phyloP scores from a whole-genome alignment of 2,113 vertebrate genomes.

The Pteruthius melanotis region DNA sequence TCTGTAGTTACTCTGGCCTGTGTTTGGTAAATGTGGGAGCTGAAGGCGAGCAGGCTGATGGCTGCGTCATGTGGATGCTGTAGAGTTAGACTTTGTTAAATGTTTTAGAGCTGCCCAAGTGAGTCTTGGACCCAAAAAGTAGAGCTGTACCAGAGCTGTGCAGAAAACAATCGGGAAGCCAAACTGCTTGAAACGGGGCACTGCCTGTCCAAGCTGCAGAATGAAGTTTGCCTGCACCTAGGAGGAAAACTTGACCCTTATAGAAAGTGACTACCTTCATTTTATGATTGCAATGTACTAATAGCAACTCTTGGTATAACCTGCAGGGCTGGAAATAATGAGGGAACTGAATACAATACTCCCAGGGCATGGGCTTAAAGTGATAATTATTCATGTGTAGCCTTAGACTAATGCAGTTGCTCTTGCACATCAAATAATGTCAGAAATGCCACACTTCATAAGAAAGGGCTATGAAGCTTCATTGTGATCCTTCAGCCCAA shows the following conservation, averaged over 20 bases:
- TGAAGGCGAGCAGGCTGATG: background rate
- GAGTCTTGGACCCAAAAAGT: background rate
- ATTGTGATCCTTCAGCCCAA: conserved; percentile 55
- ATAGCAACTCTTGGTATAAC: conserved; percentile 58
- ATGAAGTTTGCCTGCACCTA: background rate
- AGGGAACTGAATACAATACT: conserved; percentile 54
- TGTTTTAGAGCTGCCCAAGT: background rate
- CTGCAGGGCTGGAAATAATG: conserved; percentile 71
- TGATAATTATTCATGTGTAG: conserved; percentile 63
- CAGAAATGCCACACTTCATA: conserved; percentile 68
- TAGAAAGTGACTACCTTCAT: conserved; percentile 56
- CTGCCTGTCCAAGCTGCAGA: background rate
- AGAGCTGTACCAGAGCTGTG: background rate
- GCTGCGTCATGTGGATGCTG: background rate
- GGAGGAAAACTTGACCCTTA: conserved; percentile 46
- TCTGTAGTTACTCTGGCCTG: background rate
- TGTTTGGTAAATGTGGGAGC: background rate
- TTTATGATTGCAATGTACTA: conserved; percentile 50
- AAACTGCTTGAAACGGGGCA: background rate
- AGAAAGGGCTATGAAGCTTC: conserved; percentile 61
- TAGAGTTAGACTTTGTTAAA: background rate
- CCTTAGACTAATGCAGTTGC: conserved; percentile 66
- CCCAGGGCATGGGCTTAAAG: conserved; percentile 63
- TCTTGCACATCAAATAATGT: conserved; percentile 67
- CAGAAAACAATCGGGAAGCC: background rate